A percentile compares a stretch with the other conserved stretches of the same genome.
Evolutionary conservation across 2,113 vertebrate genomes (phyloP).

Genomic region (Dermatemys mawii): DNA sequence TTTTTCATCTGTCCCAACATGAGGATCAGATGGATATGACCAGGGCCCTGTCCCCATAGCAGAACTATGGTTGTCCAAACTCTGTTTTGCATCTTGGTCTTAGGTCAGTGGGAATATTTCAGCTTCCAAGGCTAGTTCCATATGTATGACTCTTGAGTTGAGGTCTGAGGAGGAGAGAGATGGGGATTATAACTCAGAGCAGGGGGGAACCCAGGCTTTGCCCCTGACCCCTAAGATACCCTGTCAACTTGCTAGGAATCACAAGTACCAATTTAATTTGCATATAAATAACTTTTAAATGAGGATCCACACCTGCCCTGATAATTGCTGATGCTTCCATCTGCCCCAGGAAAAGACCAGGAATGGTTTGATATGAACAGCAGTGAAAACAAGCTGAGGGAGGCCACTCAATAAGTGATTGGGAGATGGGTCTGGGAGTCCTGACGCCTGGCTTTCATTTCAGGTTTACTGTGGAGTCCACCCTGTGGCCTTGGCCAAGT

Average conservation of each 20-base stretch:
- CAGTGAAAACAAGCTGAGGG: not conserved
- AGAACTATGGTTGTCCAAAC: accelerated
- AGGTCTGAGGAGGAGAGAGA: not conserved
- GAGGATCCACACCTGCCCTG: constrained; percentile 25
- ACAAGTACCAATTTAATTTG: constrained; percentile 21
- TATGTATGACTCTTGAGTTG: accelerated
- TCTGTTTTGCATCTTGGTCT: accelerated
- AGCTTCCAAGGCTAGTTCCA: not conserved
- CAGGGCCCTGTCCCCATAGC: not conserved
- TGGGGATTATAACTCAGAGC: not conserved
- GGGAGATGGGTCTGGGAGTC: not conserved
- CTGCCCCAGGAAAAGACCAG: not conserved
- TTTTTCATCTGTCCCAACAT: accelerated
- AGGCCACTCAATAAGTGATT: accelerated
- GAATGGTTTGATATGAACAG: constrained; percentile 13
- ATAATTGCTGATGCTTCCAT: constrained; percentile 16
- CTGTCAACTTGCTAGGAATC: not conserved
- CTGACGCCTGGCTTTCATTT: not conserved
- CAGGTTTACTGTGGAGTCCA: not conserved
- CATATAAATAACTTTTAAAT: constrained; percentile 47
- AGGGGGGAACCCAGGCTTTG: not conserved
- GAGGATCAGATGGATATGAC: not conserved
- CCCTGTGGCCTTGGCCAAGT: not conserved
- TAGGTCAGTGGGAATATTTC: accelerated
- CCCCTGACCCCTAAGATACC: not conserved